These are phyloP conservation scores for Gymnodraco acuticeps DNA, from an alignment of 2,797 vertebrate species.

Conservation along the genomic window DNA sequence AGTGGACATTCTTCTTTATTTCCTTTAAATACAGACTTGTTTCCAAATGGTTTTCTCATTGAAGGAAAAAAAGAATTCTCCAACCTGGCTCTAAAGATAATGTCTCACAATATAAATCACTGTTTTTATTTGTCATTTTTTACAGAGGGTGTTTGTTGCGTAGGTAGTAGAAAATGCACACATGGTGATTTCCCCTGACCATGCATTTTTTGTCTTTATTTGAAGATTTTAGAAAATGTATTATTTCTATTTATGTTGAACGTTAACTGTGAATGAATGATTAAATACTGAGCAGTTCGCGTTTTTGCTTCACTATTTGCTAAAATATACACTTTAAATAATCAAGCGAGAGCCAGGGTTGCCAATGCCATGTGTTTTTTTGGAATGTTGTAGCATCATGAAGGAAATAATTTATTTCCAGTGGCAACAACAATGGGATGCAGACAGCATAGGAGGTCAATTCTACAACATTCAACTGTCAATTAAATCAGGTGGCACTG, in stretches of 20 bases:
- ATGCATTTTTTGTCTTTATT: neutral
- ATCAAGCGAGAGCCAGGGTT: too few relatives aligned
- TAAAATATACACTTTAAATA: too few relatives aligned
- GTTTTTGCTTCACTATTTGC: neutral
- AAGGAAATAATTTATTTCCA: too few relatives aligned
- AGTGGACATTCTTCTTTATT: conserved; percentile 46
- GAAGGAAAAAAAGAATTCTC: conserved; percentile 23
- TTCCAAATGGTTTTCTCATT: conserved; percentile 24
- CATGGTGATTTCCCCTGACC: neutral
- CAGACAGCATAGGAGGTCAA: too few relatives aligned
- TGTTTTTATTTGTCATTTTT: conserved; percentile 8
- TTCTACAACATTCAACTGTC: too few relatives aligned
- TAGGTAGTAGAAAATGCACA: neutral
- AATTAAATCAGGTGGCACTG: too few relatives aligned
- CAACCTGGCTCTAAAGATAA: conserved; percentile 22
- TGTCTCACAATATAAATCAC: conserved; percentile 1
- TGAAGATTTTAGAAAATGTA: neutral
- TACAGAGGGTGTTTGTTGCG: neutral
- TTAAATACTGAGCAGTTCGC: conserved; percentile 15
- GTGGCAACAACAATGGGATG: too few relatives aligned
- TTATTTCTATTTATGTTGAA: conserved; percentile 12
- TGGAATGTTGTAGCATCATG: too few relatives aligned
- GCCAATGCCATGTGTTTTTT: too few relatives aligned
- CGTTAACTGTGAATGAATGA: conserved; percentile 16
- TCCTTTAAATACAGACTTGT: neutral